These are phyloP conservation scores for Rhagium mordax DNA, from an alignment of 2,888 invertebrate genomes.

Conservation along the genomic window DNA sequence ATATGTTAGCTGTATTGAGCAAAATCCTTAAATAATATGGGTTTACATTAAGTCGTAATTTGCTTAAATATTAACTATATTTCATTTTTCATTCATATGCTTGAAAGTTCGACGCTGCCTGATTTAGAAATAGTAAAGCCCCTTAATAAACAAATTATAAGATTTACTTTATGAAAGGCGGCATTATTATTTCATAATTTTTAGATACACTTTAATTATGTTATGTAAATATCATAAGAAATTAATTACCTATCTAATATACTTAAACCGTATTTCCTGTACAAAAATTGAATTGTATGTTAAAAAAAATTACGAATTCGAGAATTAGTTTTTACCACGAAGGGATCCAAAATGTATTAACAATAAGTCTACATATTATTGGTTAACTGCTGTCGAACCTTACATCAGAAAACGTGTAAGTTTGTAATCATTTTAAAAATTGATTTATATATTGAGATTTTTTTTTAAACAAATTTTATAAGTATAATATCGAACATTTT, in stretches of 20 bases:
- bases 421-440: not conserved
- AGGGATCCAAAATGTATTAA: not conserved
- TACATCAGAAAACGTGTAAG: not conserved
- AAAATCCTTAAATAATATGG: no score
- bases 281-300: no score
- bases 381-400: not conserved
- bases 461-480: no score
- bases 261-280: no score
- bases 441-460: no score
- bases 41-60: no score
- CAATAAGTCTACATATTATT: not conserved
- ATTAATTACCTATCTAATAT: no score
- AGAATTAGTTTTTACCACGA: not conserved
- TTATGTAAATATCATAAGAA: conserved; percentile 13
- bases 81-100: no score
- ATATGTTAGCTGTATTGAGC: no score
- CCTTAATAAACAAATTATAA: not conserved
- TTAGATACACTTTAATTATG: not conserved
- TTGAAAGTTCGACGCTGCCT: not conserved
- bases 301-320: not conserved
- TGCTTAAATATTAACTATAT: no score
- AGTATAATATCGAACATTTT: no score
- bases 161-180: conserved; percentile 2
- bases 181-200: not conserved
- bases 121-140: not conserved